Conservation (phyloP, 2,888 invertebrate genomes). For the Electrophaes corylata region DNA sequence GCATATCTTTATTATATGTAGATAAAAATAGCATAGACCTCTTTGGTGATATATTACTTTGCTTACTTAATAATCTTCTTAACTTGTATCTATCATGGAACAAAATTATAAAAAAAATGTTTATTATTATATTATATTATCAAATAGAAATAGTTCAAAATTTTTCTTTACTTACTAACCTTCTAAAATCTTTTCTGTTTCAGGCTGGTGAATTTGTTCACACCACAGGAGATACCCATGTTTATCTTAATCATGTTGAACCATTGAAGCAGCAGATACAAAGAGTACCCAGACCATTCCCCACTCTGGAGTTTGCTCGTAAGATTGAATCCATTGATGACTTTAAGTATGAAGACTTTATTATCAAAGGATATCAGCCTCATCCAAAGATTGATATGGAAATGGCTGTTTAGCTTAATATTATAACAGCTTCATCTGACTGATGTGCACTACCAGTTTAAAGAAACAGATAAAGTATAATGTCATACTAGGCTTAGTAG, state of each 20-base stretch:
- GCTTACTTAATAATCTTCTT: no score
- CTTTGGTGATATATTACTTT: no score
- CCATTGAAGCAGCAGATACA: conserved; percentile 91
- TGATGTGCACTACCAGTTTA: neutral
- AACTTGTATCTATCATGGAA: no score
- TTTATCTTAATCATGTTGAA: conserved; percentile 95
- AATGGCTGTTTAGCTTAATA: conserved; percentile 93
- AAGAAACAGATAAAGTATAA: neutral
- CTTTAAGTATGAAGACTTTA: conserved; percentile 94
- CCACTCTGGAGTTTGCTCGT: conserved; percentile 90
- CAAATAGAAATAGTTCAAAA: no score
- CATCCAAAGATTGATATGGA: conserved; percentile 96
- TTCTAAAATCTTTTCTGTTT: neutral
- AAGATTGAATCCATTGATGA: conserved; percentile 92
- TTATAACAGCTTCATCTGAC: no score
- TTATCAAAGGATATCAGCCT: conserved; percentile 92
- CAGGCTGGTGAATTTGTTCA: conserved; percentile 97
- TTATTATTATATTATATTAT: no score
- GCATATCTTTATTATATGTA: neutral
- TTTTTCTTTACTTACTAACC: neutral
- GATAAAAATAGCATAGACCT: no score
- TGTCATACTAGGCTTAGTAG: neutral
- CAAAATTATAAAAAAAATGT: no score
- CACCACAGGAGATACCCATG: conserved; percentile 97
- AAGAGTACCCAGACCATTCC: conserved; percentile 92